These are phyloP conservation scores for Crambe crambe DNA, from an alignment of 37 sponge, comb jelly and placozoan genomes.

Conservation along the genomic window DNA sequence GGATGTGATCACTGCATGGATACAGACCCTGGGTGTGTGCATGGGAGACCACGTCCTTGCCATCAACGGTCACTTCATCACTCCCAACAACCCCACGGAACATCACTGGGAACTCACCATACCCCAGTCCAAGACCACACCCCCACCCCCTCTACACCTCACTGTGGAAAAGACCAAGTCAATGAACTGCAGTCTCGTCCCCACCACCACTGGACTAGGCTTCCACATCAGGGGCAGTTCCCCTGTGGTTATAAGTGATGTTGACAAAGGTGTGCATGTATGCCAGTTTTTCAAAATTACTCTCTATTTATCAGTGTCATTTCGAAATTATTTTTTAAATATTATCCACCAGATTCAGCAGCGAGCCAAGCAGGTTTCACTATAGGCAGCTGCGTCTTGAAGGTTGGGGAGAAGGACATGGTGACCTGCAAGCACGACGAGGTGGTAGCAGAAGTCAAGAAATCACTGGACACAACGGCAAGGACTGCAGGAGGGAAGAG, in stretches of 20 bases:
- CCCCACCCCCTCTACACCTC: slow-evolving; percentile 20
- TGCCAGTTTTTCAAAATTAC: not conserved
- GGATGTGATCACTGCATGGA: not conserved
- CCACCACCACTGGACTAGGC: slow-evolving; percentile 40
- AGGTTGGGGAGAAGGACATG: slow-evolving; percentile 54
- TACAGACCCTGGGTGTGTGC: slow-evolving; percentile 38
- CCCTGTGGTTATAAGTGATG: slow-evolving; percentile 57
- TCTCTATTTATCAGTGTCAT: too few species aligned
- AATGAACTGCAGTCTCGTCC: not conserved
- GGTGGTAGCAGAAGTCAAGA: slow-evolving; percentile 50
- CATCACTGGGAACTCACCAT: not conserved
- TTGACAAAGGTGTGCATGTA: slow-evolving; percentile 49
- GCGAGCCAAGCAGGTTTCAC: slow-evolving; percentile 61
- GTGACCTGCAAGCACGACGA: slow-evolving; percentile 34
- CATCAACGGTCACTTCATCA: slow-evolving; percentile 43
- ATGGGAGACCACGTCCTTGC: slow-evolving; percentile 42
- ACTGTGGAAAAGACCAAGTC: slow-evolving; percentile 12
- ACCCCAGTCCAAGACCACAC: not conserved
- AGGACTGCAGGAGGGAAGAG: not conserved
- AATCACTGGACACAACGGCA: not conserved
- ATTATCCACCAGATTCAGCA: slow-evolving; percentile 27
- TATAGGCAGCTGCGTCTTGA: slow-evolving; percentile 55
- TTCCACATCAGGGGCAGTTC: slow-evolving; percentile 61
- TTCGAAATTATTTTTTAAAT: too few species aligned
- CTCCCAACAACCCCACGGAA: not conserved